Conservation (phyloP, 2,113 vertebrate species). For the Charina bottae region DNA sequence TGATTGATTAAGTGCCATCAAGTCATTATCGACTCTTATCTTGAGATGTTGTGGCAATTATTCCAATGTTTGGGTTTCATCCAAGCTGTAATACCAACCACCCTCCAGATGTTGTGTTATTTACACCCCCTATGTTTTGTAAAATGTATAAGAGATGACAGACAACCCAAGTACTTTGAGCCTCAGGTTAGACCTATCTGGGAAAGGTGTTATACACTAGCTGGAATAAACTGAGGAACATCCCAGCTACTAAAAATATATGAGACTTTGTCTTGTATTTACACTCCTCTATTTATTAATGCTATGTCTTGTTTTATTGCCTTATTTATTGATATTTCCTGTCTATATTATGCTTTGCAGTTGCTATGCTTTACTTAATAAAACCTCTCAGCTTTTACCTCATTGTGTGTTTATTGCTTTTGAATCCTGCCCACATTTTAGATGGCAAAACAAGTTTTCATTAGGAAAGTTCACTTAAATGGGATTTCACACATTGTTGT, state of each 20-base stretch:
- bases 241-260: not conserved
- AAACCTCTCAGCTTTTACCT: not conserved
- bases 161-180: not conserved
- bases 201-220: not conserved
- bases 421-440: not conserved
- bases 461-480: conserved; percentile 32
- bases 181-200: not conserved
- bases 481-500: conserved; percentile 18
- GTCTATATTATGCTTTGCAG: not conserved
- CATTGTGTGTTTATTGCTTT: not conserved
- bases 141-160: not conserved
- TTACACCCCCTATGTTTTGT: not conserved
- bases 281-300: not conserved
- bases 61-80: not conserved
- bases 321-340: not conserved
- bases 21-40: not conserved
- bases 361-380: not conserved
- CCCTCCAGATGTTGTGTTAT: not conserved
- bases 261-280: not conserved
- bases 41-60: not conserved
- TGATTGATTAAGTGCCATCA: not conserved
- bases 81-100: not conserved
- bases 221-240: not conserved
- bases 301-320: not conserved
- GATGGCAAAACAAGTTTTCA: not conserved